Percentiles rank a stretch among this genome's conserved stretches.
Conservation (phyloP, 2,113 vertebrate species). For the Tyrannus savana region DNA sequence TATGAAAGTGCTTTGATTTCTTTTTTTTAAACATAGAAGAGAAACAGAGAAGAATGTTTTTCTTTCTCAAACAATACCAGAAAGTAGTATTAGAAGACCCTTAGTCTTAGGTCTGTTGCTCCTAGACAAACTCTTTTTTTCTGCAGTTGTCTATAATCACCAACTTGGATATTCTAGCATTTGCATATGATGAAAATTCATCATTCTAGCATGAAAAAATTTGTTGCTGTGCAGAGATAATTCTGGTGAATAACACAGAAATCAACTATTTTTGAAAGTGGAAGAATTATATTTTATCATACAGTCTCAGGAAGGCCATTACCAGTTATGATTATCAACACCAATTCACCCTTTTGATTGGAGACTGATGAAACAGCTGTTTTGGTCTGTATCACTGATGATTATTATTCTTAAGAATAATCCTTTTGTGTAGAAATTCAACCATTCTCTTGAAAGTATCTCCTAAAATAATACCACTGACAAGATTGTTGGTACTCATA, state of each 20-base stretch:
- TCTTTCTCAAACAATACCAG: neutral
- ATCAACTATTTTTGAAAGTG: slow-evolving; percentile 9
- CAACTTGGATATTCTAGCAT: neutral
- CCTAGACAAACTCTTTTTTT: neutral
- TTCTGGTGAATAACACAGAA: neutral
- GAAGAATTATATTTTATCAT: neutral
- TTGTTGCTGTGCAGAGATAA: neutral
- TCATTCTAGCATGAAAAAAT: slow-evolving; percentile 4
- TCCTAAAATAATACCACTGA: slow-evolving; percentile 23
- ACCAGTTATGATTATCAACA: slow-evolving; percentile 1
- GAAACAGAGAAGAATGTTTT: neutral
- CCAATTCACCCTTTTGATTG: neutral
- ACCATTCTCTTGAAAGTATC: neutral
- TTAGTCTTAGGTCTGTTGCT: neutral
- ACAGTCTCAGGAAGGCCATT: neutral
- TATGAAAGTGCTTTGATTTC: neutral
- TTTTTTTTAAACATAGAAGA: neutral
- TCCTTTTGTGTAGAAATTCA: neutral
- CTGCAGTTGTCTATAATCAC: neutral
- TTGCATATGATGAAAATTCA: slow-evolving; percentile 14
- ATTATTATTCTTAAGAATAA: neutral
- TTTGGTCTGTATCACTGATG: neutral
- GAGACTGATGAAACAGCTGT: neutral
- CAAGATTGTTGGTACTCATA: neutral
- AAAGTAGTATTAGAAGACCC: neutral